Conservation (phyloP, 2,797 vertebrate species). For the Betta splendens region DNA sequence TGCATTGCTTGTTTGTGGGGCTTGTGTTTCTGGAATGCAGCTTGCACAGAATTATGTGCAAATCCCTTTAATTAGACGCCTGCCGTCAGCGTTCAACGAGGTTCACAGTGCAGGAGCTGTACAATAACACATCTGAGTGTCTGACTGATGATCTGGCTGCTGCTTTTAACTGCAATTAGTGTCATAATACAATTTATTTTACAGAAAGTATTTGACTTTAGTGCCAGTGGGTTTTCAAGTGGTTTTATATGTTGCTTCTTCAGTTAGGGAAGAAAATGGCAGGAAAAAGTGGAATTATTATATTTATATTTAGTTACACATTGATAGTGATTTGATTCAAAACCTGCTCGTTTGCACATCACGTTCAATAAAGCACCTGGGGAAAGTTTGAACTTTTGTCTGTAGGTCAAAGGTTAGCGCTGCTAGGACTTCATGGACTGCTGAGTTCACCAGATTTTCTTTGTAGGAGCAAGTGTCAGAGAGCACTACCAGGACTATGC, state of each 20-base stretch:
- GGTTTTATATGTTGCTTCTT: neutral
- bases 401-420: neutral
- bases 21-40: slow-evolving; percentile 6
- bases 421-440: neutral
- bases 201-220: neutral
- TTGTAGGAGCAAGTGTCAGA: slow-evolving; percentile 89
- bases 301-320: no score
- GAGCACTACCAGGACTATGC: slow-evolving; percentile 89
- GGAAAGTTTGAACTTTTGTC: no score
- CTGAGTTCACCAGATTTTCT: neutral
- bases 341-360: no score
- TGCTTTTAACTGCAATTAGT: slow-evolving; percentile 1
- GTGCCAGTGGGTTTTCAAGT: neutral
- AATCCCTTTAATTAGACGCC: slow-evolving; percentile 18
- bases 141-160: slow-evolving; percentile 26
- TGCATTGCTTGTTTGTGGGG: neutral
- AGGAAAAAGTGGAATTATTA: neutral
- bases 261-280: neutral
- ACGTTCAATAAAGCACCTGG: no score
- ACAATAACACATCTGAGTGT: slow-evolving; percentile 9
- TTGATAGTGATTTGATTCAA: no score
- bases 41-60: neutral
- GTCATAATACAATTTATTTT: slow-evolving; percentile 5
- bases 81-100: neutral
- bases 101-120: slow-evolving; percentile 8